Evolutionary conservation across 2,888 invertebrate species (phyloP).

Genomic region (Brenthis daphne): DNA sequence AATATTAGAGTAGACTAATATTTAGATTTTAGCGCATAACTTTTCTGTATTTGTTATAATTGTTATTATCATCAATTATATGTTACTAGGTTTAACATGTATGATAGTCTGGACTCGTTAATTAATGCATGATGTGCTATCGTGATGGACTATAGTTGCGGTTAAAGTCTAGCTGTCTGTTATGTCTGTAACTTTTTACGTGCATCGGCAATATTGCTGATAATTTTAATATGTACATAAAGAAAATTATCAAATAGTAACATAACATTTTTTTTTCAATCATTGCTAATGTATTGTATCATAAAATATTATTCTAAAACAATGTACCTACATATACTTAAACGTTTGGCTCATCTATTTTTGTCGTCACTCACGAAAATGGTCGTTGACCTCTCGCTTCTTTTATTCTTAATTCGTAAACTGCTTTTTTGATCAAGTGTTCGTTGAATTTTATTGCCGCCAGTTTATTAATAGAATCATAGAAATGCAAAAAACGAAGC

Average conservation of each 20-base stretch:
- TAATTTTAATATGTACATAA: too few species aligned
- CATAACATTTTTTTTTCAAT: too few species aligned
- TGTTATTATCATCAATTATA: not conserved
- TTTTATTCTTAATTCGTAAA: not conserved
- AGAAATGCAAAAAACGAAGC: not conserved
- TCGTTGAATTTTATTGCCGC: not conserved
- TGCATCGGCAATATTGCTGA: not conserved
- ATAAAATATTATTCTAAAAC: too few species aligned
- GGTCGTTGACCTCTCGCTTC: conserved; percentile 9
- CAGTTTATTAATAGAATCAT: conserved; percentile 4
- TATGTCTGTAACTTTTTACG: not conserved
- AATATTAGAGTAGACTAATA: too few species aligned
- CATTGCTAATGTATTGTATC: too few species aligned
- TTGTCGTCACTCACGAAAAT: conserved; percentile 9
- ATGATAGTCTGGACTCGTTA: conserved; percentile 4
- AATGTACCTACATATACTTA: too few species aligned
- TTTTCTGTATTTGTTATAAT: not conserved
- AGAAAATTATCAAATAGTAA: too few species aligned
- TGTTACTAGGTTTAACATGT: too few species aligned
- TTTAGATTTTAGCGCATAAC: not conserved
- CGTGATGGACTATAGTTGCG: conserved; percentile 14
- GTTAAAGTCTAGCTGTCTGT: conserved; percentile 18
- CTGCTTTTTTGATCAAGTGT: not conserved
- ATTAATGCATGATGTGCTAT: conserved; percentile 8
- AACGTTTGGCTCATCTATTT: conserved; percentile 12